Evolutionary conservation across 1,140 invertebrate species (phyloP), one percentile per base, ranked within the genome.

Genomic region (Drosophila malerkotliana): DNA sequence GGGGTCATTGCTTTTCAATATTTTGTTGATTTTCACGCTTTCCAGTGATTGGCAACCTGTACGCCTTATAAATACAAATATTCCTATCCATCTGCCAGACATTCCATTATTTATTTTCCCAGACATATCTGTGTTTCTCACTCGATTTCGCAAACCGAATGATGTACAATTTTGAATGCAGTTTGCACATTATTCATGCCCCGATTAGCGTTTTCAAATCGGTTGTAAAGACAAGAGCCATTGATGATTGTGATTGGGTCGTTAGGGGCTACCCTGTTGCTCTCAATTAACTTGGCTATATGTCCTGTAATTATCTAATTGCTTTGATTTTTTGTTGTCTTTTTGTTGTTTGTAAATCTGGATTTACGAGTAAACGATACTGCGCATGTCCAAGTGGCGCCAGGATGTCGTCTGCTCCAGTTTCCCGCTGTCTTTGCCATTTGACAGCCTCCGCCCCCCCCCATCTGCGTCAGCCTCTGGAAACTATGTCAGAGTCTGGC

Each of bases 341-440:
- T 79, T 72, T 34, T 51, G 69, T 18, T 76, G 73, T 77, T 72
- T 41, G 64, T 26, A 39, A 74, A 56, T 63, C 71, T 67, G 66
- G 37, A 67, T 30, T 67, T 85, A 53, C 74, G 69, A 69, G 30
- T 51, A 34, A 44, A 37, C 14, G 26, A 37, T 12, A 62, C 26
- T 88, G 83, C 83, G 83, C 83, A 88, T 88, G 83, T 88, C 84
- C 67, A 60, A 77, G 63, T 88, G 83, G 84, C 83, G 83, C 83
- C 83, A 83, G 54, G 71, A 79, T 66, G 84, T 26, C 83, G 83
- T 63, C 83, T 88, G 83, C 79, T 88, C 83, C 84, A 88, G 76
- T 84, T 88, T 89, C 54, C 67, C 39, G 72, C 71, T 64, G 57
- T 69, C 75, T 51, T 57, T 55, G 44, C 3, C 61, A 41, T 73